phyloP scores from a whole-genome alignment of 1,140 invertebrate genomes.

The Trinorchestia longiramus region DNA sequence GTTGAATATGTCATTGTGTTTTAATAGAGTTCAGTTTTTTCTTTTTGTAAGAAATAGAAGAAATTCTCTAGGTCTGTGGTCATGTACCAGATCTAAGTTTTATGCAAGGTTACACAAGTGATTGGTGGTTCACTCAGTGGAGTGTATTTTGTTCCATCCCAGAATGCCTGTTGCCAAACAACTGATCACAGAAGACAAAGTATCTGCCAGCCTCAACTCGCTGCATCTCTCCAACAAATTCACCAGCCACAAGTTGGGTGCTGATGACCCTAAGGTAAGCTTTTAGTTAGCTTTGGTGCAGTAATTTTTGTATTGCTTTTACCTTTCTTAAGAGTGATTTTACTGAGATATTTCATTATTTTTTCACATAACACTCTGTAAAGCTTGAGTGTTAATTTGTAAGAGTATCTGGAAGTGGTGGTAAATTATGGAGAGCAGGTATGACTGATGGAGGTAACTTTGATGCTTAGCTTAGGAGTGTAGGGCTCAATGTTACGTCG shows the following conservation, averaged over 20 bases:
- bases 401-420: no score
- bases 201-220: constrained; percentile 31
- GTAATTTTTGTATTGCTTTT: neutral
- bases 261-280: neutral
- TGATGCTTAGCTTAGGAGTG: no score
- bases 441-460: no score
- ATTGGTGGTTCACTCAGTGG: neutral
- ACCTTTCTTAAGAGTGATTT: no score
- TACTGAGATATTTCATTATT: no score
- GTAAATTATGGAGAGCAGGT: no score
- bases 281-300: neutral
- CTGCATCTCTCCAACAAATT: constrained; percentile 22
- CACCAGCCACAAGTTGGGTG: neutral
- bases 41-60: no score
- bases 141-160: neutral
- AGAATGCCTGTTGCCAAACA: constrained; percentile 14
- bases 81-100: neutral
- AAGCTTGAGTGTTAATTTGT: no score
- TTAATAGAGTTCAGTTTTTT: no score
- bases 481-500: no score
- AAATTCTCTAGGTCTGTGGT: neutral
- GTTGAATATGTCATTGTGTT: no score
- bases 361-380: no score
- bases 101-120: neutral
- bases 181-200: constrained; percentile 40